Conservation (phyloP, 2,888 invertebrate species). For the Sinelater perroti region DNA sequence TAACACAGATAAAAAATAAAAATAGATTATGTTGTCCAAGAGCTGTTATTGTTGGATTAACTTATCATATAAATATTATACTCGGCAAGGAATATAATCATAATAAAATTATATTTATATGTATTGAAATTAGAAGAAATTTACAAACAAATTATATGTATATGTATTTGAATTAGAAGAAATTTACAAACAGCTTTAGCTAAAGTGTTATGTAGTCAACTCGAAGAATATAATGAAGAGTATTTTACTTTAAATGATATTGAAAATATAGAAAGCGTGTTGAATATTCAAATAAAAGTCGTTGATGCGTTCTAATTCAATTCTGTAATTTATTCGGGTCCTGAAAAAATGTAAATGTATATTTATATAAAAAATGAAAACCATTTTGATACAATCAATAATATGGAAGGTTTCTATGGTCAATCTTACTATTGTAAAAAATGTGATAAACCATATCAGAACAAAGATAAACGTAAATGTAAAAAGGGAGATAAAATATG, state of each 20-base stretch:
- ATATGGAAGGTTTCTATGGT: conserved; percentile 19
- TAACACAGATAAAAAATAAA: conserved; percentile 7
- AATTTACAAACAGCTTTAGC: conserved; percentile 6
- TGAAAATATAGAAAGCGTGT: not conserved
- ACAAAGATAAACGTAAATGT: conserved; percentile 24
- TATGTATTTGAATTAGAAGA: not conserved
- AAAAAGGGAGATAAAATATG: conserved; percentile 27
- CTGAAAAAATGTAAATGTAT: conserved; percentile 4
- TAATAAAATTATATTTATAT: conserved; percentile 1
- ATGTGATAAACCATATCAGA: conserved; percentile 27
- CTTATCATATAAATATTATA: conserved; percentile 7
- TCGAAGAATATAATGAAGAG: not conserved
- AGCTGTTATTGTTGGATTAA: conserved; percentile 9
- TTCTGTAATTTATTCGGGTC: not conserved
- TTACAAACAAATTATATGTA: no score
- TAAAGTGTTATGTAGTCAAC: not conserved
- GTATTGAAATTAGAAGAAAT: conserved; percentile 1
- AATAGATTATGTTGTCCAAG: conserved; percentile 7
- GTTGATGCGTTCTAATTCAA: not conserved
- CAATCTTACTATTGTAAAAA: conserved; percentile 23
- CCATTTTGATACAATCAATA: conserved; percentile 28
- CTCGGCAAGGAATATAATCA: not conserved
- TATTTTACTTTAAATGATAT: conserved; percentile 5
- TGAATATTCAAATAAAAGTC: conserved; percentile 3
- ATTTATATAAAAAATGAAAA: conserved; percentile 26